Base-by-base conservation (phyloP, 92 coral and sea anemone genomes). In the Parazoanthus darwini region DNA sequence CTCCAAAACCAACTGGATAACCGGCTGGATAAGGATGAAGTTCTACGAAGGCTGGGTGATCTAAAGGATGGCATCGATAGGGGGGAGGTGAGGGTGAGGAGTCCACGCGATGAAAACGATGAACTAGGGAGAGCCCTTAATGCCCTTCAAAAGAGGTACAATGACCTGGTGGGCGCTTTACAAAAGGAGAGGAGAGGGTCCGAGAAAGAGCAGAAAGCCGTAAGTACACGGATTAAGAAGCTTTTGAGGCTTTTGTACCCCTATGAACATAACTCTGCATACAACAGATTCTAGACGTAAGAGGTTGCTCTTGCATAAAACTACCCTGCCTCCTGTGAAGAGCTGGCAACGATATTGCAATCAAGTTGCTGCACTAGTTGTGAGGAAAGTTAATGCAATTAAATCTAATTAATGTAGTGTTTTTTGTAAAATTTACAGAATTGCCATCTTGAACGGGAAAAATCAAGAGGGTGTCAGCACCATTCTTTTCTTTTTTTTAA, bases 101-200 rank as follows among this genome's bases (percentile, higher is more conserved):
- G 89, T 71, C 98, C 98, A 16, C 39, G 82, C 26, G 95, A 88
- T 79, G 91, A 92, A 39, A 91, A 90, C 66, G 99, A 97, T 73
- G 98, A 96, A 5, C 90, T 97, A 78, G 99, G 96, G 22, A 91
- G 89, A 81, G 92, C 93, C 39, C 87, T 97, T 18, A 97, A 92
- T 59, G 94, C 91, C 5, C 92, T 97, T 3, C 99, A 95, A 26
- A 91, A 77, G 37, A 92, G 95, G 42, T 95, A 97, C 86, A 80
- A 92, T 29, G 94, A 95, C 65, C 74, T 97, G 59, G 63, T 90
- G 56, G 92, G 91, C 20, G 97, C 93, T 25, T 80, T 97, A 82
- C 94, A 97, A 29, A 89, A 90, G 46, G 98, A 97, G 83, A 77
- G 92, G 74, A 94, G 91, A 70, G 92, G 92, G 10, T 89, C 93